Evolutionary conservation across 2,797 vertebrate species (phyloP), one percentile per base, ranked within the genome.

Genomic region (Argyrosomus regius): DNA sequence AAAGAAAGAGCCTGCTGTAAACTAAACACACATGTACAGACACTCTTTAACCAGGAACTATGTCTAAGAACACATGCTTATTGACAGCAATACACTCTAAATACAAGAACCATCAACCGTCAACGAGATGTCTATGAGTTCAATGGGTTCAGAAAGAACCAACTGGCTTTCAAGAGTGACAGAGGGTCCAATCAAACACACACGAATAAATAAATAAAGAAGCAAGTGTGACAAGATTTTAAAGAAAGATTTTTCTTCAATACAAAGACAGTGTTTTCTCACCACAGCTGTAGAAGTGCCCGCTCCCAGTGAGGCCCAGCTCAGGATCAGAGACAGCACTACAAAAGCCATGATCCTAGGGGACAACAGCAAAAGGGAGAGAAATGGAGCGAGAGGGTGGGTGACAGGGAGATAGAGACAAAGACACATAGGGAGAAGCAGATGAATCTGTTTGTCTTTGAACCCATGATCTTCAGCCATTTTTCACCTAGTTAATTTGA

Each of bases 241-340:
- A 31, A 66, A 79, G 6, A 72, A 18, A 57, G 7, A 28, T 35
- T 6, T 31, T 31, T 35, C 35, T 8, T 35, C 35, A 35, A 35
- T 9, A 57, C 57, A 66, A 64, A 58, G 4, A 45, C 3, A 49
- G 13, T 14, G 18, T 67, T 80, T 83, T 84, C 97, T 97, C 90
- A 99, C 98, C 96, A 99, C 96, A 0, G 97, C 97, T 0, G 94
- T 92, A 0, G 96, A 94, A 0, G 89, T 89, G 76, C 96, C 96
- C 0, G 88, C 90, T 0, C 97, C 97, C 86, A 97, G 88, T 2
- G 97, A 98, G 0, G 93, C 92, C 98, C 98, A 99, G 94, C 97
- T 97, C 90, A 99, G 94, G 81, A 96, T 74, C 87, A 99, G 88
- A 14, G 96, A 96, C 71, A 98, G 89, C 69, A 70, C 76, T 12